phyloP scores from a whole-genome alignment of 2,797 vertebrate species.

The Masticophis lateralis region DNA sequence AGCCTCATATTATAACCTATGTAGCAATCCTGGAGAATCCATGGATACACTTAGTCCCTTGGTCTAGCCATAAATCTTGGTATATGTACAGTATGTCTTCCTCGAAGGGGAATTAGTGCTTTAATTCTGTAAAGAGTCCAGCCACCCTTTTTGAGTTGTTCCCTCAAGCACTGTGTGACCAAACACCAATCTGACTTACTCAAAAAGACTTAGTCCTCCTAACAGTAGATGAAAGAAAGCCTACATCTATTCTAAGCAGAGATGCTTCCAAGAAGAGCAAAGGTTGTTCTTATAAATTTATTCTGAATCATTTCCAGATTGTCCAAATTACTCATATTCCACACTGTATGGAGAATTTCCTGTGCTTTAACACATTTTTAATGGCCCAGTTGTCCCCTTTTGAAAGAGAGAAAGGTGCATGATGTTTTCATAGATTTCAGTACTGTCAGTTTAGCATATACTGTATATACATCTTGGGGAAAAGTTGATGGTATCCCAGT shows the following conservation, averaged over 20 bases:
- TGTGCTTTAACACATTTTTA: neutral
- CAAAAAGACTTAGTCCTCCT: neutral
- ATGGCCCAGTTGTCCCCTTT: neutral
- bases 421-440: neutral
- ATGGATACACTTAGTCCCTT: neutral
- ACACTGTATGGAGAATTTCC: neutral
- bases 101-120: neutral
- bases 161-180: neutral
- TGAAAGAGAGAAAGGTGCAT: neutral
- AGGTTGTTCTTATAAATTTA: neutral
- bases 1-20: neutral
- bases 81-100: neutral
- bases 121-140: neutral
- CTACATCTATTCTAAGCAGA: neutral
- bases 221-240: neutral
- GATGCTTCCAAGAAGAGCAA: neutral
- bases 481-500: neutral
- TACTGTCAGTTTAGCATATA: neutral
- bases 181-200: neutral
- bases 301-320: neutral
- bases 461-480: neutral
- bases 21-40: neutral
- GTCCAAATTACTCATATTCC: neutral
- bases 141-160: neutral
- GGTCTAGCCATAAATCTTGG: neutral